Percentiles rank a stretch among this genome's conserved stretches.
These are phyloP conservation scores for Nephrotoma appendiculata DNA, from an alignment of 2,888 invertebrate genomes.

Conservation along the genomic window DNA sequence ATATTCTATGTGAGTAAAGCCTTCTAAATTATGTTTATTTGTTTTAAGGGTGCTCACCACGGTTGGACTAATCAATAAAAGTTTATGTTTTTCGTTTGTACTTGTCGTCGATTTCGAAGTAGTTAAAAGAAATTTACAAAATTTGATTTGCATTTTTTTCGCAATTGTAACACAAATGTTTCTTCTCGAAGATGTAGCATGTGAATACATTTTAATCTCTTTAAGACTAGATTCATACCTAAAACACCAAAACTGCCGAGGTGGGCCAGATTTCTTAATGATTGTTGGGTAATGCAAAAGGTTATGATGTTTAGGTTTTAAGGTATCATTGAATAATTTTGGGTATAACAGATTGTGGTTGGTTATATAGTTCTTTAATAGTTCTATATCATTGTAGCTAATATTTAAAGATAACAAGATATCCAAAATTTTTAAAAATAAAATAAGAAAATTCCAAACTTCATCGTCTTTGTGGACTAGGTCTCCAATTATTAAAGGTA, in stretches of 20 bases:
- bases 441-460: neutral
- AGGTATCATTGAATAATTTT: neutral
- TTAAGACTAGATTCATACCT: neutral
- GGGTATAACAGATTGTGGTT: neutral
- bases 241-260: neutral
- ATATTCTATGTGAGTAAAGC: neutral
- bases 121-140: neutral
- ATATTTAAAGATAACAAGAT: neutral
- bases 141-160: neutral
- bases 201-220: neutral
- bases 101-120: neutral
- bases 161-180: neutral
- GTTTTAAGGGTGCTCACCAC: neutral
- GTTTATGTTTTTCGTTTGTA: neutral
- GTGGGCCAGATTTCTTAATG: neutral
- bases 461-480: neutral
- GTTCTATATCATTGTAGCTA: neutral
- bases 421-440: neutral
- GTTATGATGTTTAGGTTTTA: neutral
- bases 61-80: neutral
- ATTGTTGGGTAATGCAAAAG: neutral
- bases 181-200: neutral
- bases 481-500: neutral
- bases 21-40: neutral
- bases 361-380: neutral